Evolutionary conservation across 1,140 invertebrate species (phyloP).

Genomic region (Halictus rubicundus): DNA sequence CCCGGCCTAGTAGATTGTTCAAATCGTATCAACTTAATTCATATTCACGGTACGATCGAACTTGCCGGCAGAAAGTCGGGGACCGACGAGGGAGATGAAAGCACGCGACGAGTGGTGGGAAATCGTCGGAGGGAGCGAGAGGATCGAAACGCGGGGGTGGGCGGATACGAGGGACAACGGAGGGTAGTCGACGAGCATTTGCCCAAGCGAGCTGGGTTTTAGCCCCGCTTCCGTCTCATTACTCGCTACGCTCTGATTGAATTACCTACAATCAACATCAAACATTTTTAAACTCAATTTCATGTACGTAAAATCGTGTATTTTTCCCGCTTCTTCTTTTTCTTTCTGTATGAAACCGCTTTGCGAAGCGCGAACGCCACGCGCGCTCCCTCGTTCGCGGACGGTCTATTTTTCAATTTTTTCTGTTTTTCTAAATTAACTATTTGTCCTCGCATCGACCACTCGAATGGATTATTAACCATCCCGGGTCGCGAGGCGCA

Average conservation of each 20-base stretch:
- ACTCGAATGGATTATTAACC: too few species aligned
- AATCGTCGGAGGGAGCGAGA: conserved; percentile 16
- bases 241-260: conserved; percentile 72
- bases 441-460: too few species aligned
- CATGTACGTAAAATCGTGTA: conserved; percentile 63
- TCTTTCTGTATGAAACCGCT: conserved; percentile 60
- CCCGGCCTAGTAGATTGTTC: conserved; percentile 54
- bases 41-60: conserved; percentile 71
- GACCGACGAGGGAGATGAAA: conserved; percentile 53
- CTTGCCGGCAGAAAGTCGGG: conserved; percentile 66
- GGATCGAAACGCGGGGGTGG: conserved; percentile 21
- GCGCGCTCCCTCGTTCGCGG: not conserved
- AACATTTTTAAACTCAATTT: conserved; percentile 76
- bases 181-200: conserved; percentile 64
- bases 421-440: conserved; percentile 15
- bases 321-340: conserved; percentile 54
- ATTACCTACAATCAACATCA: conserved; percentile 76
- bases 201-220: conserved; percentile 65
- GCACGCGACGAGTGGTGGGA: conserved; percentile 23
- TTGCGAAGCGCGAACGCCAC: conserved; percentile 49
- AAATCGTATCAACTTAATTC: conserved; percentile 73
- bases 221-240: conserved; percentile 74
- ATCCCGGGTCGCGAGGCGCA: too few species aligned
- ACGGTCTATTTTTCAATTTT: conserved; percentile 40
- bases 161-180: conserved; percentile 24